phyloP scores from a whole-genome alignment of 2,113 vertebrate species.

The Laterallus jamaicensis region DNA sequence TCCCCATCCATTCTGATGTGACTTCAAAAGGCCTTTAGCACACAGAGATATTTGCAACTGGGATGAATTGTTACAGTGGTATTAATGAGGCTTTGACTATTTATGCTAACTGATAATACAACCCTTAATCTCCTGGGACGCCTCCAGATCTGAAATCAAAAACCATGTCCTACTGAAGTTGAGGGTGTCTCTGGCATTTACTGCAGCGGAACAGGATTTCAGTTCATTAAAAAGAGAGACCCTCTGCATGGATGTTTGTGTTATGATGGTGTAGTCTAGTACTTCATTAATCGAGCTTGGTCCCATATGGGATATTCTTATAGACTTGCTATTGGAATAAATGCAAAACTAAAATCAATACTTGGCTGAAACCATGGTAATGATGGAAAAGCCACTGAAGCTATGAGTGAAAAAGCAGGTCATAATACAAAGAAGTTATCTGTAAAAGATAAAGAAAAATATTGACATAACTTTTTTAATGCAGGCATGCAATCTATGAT shows the following conservation, averaged over 20 bases:
- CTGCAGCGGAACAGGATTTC: neutral
- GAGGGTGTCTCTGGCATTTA: neutral
- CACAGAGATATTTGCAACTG: neutral
- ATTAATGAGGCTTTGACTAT: neutral
- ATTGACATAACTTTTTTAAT: slow-evolving; percentile 29
- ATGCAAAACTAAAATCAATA: slow-evolving; percentile 11
- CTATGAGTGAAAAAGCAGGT: slow-evolving; percentile 36
- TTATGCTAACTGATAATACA: neutral
- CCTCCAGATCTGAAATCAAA: neutral
- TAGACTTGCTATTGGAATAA: neutral
- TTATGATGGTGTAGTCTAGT: neutral
- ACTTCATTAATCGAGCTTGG: neutral
- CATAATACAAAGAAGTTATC: slow-evolving; percentile 29
- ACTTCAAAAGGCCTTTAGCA: neutral
- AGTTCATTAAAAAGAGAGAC: neutral
- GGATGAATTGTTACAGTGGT: neutral
- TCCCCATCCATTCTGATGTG: neutral
- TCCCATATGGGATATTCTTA: neutral
- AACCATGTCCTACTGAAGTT: fast-evolving
- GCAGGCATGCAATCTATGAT: neutral
- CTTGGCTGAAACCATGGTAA: neutral
- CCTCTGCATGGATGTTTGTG: neutral
- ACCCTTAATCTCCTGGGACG: neutral
- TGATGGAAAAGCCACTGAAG: slow-evolving; percentile 49
- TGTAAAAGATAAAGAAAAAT: slow-evolving; percentile 45